These are phyloP conservation scores for Fulmarus glacialis DNA, from an alignment of 2,113 vertebrate genomes.

Conservation along the genomic window DNA sequence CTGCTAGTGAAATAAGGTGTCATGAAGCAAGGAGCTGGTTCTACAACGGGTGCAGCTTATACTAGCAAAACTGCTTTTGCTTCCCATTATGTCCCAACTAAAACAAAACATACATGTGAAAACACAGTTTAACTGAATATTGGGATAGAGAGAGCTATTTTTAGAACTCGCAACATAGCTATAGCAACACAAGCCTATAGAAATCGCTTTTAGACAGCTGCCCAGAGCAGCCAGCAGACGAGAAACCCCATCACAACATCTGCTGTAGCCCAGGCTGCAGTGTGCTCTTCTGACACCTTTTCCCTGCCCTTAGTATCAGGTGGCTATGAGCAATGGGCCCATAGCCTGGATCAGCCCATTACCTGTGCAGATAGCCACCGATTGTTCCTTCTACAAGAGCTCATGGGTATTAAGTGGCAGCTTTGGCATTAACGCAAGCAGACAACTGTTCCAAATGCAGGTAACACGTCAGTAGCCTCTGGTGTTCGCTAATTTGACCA, in stretches of 20 bases:
- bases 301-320: fast-evolving
- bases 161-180: neutral
- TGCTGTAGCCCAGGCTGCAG: neutral
- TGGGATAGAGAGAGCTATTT: neutral
- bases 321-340: neutral
- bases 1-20: neutral
- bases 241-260: neutral
- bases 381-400: fast-evolving
- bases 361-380: neutral
- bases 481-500: neutral
- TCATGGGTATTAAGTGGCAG: neutral
- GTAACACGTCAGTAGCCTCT: neutral
- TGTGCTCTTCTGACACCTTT: neutral
- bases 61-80: neutral
- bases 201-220: neutral
- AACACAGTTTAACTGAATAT: neutral
- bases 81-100: neutral
- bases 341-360: neutral
- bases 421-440: neutral
- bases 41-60: neutral
- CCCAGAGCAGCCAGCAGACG: neutral
- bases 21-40: neutral
- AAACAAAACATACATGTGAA: neutral
- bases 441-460: neutral
- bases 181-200: neutral